A percentile compares a stretch with the other conserved stretches of the same genome.
Evolutionary conservation across 2,797 vertebrate genomes (phyloP).

Genomic region (Brachymystax lenok): DNA sequence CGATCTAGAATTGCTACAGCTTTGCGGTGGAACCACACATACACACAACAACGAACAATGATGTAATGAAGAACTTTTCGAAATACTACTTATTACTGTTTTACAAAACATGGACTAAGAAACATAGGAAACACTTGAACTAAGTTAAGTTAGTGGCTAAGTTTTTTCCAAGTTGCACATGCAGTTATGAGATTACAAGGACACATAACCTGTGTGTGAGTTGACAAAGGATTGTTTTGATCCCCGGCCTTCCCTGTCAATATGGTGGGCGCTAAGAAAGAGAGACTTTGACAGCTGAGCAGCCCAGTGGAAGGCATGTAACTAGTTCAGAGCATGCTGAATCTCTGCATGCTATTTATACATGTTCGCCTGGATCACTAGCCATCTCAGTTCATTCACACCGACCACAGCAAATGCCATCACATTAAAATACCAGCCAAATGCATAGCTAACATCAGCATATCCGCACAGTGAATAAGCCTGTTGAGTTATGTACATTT

Average conservation of each 20-base stretch:
- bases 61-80: background rate
- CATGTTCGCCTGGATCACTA: slow-evolving; percentile 34
- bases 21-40: background rate
- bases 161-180: background rate
- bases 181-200: background rate
- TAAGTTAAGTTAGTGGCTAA: background rate
- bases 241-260: slow-evolving; percentile 10
- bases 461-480: slow-evolving; percentile 7
- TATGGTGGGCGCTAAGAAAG: slow-evolving; percentile 44
- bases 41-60: background rate
- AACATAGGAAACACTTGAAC: background rate
- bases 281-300: slow-evolving; percentile 74
- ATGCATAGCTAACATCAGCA: slow-evolving; percentile 17
- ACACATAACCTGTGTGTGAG: background rate
- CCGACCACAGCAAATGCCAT: slow-evolving; percentile 44
- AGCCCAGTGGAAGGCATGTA: slow-evolving; percentile 62
- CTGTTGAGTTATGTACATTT: slow-evolving; percentile 12
- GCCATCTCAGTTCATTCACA: slow-evolving; percentile 63
- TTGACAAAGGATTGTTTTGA: background rate
- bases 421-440: slow-evolving; percentile 28
- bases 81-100: background rate
- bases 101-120: background rate
- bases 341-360: slow-evolving; percentile 69
- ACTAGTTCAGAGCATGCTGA: slow-evolving; percentile 45
- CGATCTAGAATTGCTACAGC: background rate